phyloP scores from a whole-genome alignment of 2,113 vertebrate species.

The Clupea harengus region DNA sequence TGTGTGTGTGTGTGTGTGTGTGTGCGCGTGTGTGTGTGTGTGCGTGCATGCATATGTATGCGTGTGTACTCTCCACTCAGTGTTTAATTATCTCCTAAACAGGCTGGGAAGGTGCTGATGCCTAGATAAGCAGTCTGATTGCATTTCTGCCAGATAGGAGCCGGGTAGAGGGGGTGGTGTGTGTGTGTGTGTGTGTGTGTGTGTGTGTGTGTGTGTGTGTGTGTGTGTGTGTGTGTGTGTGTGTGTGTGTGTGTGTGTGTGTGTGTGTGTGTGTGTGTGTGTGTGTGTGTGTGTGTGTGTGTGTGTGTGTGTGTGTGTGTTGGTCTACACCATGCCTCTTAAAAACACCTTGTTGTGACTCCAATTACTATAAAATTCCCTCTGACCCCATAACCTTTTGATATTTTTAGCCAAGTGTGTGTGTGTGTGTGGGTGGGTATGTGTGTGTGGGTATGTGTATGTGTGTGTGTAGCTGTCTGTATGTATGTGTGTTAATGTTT shows the following conservation, averaged over 20 bases:
- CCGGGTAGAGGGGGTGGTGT: not conserved
- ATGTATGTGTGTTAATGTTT: not conserved
- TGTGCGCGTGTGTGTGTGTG: constrained; percentile 4
- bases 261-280: not conserved
- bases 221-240: not conserved
- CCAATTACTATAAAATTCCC: constrained; percentile 55
- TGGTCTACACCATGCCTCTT: not conserved
- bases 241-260: not conserved
- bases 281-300: not conserved
- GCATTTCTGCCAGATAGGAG: constrained; percentile 45
- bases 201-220: not conserved
- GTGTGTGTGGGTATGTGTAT: not conserved
- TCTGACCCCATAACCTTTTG: constrained; percentile 48
- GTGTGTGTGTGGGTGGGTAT: not conserved
- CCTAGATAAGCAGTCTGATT: constrained; percentile 61
- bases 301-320: not conserved
- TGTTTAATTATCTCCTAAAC: constrained; percentile 60
- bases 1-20: constrained; percentile 2
- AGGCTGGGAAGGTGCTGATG: constrained; percentile 47
- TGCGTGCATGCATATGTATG: no score
- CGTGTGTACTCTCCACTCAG: constrained; percentile 49
- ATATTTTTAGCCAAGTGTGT: constrained; percentile 40
- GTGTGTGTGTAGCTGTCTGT: not conserved
- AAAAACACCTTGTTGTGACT: constrained; percentile 43
- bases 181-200: not conserved